phyloP scores from a whole-genome alignment of 1,140 invertebrate species.

The Anthonomus grandis region DNA sequence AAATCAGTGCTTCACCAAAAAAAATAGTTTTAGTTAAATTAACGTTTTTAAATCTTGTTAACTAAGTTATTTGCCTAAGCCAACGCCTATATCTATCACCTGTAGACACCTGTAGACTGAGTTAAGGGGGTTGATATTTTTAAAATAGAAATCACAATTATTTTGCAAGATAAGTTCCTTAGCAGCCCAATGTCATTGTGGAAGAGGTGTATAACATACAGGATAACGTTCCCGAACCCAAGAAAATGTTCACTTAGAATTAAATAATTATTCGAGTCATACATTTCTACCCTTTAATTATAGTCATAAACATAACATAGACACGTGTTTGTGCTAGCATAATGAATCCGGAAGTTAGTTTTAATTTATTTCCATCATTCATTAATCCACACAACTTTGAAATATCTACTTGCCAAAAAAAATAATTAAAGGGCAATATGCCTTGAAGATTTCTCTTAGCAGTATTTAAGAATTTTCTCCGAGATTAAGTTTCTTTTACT shows the following conservation, averaged over 20 bases:
- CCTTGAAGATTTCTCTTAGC: not conserved
- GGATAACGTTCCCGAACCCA: not conserved
- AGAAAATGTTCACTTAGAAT: constrained; percentile 3
- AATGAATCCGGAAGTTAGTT: not conserved
- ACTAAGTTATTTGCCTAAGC: not conserved
- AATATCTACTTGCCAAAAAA: not conserved
- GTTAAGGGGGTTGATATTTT: not conserved
- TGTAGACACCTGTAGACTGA: not conserved
- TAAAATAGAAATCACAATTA: constrained; percentile 3
- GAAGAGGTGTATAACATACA: not conserved
- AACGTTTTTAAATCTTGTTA: constrained; percentile 1
- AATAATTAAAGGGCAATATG: not conserved
- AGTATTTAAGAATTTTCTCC: not conserved
- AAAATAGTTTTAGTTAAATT: too few species aligned
- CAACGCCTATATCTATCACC: not conserved
- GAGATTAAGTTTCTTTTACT: not conserved
- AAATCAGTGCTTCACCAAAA: too few species aligned
- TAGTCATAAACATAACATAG: not conserved
- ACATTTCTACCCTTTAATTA: not conserved
- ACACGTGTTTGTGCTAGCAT: not conserved
- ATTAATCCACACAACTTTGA: not conserved
- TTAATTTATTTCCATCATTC: not conserved
- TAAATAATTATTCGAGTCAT: not conserved
- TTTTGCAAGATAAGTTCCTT: constrained; percentile 1
- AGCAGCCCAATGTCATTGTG: not conserved